These are phyloP conservation scores for Scomberomorus guttatus DNA, from an alignment of 2,797 vertebrate genomes.

Conservation along the genomic window DNA sequence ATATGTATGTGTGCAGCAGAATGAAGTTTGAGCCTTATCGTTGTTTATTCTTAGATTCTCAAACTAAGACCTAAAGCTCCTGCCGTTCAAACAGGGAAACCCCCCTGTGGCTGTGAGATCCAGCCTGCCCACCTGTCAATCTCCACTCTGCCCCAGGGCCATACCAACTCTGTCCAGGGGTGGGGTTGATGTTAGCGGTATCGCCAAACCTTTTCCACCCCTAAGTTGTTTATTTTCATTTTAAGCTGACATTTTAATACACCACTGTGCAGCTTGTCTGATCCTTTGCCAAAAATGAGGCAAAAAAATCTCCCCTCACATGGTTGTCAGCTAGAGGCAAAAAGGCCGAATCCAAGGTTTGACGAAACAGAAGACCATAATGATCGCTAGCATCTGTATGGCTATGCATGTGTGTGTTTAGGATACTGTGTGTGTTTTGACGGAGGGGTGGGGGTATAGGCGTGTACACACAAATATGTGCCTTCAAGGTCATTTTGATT, in stretches of 20 bases:
- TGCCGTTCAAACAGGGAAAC: constrained; percentile 69
- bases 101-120: constrained; percentile 80
- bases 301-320: constrained; percentile 50
- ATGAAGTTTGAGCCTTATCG: constrained; percentile 62
- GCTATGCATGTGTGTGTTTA: constrained; percentile 36
- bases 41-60: constrained; percentile 81
- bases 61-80: constrained; percentile 81
- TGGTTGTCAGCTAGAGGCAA: constrained; percentile 76
- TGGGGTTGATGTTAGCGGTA: constrained; percentile 78
- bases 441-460: constrained; percentile 29
- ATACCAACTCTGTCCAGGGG: constrained; percentile 80
- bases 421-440: constrained; percentile 18
- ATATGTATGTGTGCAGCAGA: constrained; percentile 36
- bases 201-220: constrained; percentile 76
- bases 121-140: constrained; percentile 85
- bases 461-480: constrained; percentile 41
- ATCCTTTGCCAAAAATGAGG: constrained; percentile 77
- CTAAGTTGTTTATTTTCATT: constrained; percentile 86
- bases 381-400: constrained; percentile 68
- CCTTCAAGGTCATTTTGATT: constrained; percentile 59
- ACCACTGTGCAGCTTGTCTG: constrained; percentile 74
- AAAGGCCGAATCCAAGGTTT: constrained; percentile 64
- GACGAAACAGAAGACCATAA: constrained; percentile 64
- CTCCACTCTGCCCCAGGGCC: constrained; percentile 79
- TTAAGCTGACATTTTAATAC: constrained; percentile 84